Evolutionary conservation across 2,888 invertebrate species (phyloP), one percentile per base, ranked within the genome.

Genomic region (Pinctada fucata): DNA sequence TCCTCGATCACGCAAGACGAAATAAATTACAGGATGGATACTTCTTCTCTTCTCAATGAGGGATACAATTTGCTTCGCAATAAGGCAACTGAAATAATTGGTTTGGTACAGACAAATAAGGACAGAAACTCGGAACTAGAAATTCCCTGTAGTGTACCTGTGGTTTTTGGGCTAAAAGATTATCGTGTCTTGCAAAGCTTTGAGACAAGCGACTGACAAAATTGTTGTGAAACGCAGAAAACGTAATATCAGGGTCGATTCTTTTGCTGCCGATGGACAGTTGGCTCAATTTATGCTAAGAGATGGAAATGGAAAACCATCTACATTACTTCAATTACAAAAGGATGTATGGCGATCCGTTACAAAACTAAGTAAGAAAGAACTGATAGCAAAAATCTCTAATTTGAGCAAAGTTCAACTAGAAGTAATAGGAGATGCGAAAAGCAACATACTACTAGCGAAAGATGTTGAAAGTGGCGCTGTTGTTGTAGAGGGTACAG

Each of bases 81-180:
- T n/a, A 70, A 70, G 49, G 65, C 76, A n/a, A 70, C 76, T 8
- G 76, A 76, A 48, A 50, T 76, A 8, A 76, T 76, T 70, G 76
- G 70, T 6, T 76, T 64, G 71, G 76, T 76, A 5, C 51, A 71
- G 50, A 76, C 70, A 10, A 10, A 76, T 50, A 63, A 52, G 2
- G 13, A 70, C 48, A 52, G 76, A 47, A 70, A 76, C 58, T 76
- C 71, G 8, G 6, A 31, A 45, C 2, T 2, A n/a, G 70, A 76
- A 49, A 58, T 64, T 13, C 76, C 76, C 3, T 76, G 76, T 49
- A 58, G 68, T n/a, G 48, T 76, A 47, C 76, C 76, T 13, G 65
- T 76, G 2, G 70, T 64, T 13, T 70, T 64, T 70, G 71, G 76
- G 2, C n/a, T 64, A 1, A 76, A 76, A 70, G 76, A 76, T 58